Evolutionary conservation across 2,888 invertebrate species (phyloP), one percentile per base, ranked within the genome.

Genomic region (Andrena flavipes): DNA sequence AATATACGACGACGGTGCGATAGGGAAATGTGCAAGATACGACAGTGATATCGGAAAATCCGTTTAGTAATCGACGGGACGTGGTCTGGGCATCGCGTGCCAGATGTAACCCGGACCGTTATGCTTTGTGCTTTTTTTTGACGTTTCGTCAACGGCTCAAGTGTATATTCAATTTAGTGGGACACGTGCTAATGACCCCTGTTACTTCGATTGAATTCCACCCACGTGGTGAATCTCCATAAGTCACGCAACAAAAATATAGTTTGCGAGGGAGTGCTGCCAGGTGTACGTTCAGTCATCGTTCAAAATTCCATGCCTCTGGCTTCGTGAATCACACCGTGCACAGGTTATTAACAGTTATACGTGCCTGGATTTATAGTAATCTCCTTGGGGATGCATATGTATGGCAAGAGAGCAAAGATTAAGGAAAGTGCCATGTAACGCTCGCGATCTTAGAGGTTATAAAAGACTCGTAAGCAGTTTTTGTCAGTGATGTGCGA

Each of bases 81-180:
- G 49, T 29, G 33, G 6, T 54, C 2, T 29, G 54, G 26, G 48
- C 75, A 67, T 73, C 80, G 56, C 76, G 79, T 77, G 77, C 88
- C 90, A 90, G 89, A 89, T 90, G 90, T 89, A 89, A 84, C 80
- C 80, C 63, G 26, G 70, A 67, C 79, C 85, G 81, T 85, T 80
- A 79, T 73, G 59, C 69, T 75, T 67, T 54, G 42, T 56, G 54
- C 68, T 68, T 23, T 77, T 87, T 42, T 85, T 84, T 80, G 73
- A 87, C 86, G 65, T 85, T 84, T 85, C 72, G 48, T 75, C 77
- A 51, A 76, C 30, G 30, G 51, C 56, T 71, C 20, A 23, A n/a
- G 23, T 49, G 35, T 23, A 23, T 69, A 74, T 62, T 20, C n/a
- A 6, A 16, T 7, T 2, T 0, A 10, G 5, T n/a, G 16, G 2